Evolutionary conservation across 2,888 invertebrate genomes (phyloP), one percentile per base, ranked within the genome.

Genomic region (Drosophila parthenogenetica): DNA sequence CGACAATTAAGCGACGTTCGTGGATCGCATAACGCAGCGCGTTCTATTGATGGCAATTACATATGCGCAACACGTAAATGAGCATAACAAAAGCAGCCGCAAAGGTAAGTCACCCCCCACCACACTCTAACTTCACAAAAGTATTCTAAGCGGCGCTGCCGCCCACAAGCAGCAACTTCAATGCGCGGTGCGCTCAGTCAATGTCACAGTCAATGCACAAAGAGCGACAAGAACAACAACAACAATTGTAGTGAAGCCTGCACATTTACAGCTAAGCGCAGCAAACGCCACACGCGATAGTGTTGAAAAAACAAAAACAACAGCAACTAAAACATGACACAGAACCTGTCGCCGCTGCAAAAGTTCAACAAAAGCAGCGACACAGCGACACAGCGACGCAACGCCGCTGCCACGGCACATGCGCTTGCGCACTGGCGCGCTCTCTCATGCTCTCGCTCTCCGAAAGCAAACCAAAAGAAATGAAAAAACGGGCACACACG

Each of bases 161-260:
- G 60, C 70, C 61, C 76, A 59, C 70, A 37, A 13, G 39, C 19
- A 29, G 8, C 29, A 35, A 13, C 35, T 29, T 8, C 29, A 62
- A 75, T 75, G 77, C 65, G 42, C 50, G 42, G 19, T 11, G 25
- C 17, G 66, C 79, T 58, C 32, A 16, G 76, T 68, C 87, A 87
- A 89, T 81, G 89, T 90, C 90, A 89, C 90, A 89, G 90, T 89
- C 90, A 85, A 59, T 88, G 89, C 84, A 82, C 90, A 87, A 71
- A 77, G 62, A 67, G 22, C 71, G 67, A 53, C 58, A 69, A 48
- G 37, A 49, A 14, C 32, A 37, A 10, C 14, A 63, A 43, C 60
- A 57, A 57, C 54, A 72, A 68, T 68, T 35, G 35, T 13, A 13
- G 35, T 13, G 35, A 11, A 13, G 64, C 54, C 54, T 58, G 67